Conservation (phyloP, 64 coral and sea anemone genomes). For the Trachythela sp. region DNA sequence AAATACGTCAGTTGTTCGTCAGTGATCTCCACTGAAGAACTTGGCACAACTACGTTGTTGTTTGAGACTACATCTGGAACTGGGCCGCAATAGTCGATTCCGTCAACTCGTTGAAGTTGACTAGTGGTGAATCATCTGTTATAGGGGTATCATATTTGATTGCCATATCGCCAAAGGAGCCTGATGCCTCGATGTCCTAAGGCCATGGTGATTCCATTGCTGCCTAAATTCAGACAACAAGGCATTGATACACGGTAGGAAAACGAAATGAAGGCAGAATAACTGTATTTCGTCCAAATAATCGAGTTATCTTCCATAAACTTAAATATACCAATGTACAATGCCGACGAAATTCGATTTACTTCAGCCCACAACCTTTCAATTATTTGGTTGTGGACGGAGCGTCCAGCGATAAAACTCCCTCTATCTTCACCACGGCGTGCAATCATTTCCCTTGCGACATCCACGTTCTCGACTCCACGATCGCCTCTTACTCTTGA, state of each 20-base stretch:
- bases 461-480: neutral
- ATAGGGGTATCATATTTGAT: neutral
- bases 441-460: neutral
- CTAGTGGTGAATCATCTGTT: neutral
- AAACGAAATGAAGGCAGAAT: neutral
- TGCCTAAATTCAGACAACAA: neutral
- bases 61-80: neutral
- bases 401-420: neutral
- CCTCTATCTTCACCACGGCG: neutral
- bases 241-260: neutral
- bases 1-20: neutral
- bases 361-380: neutral
- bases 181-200: neutral
- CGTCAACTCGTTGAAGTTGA: neutral
- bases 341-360: neutral
- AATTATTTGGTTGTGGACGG: neutral
- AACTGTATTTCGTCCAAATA: neutral
- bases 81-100: neutral
- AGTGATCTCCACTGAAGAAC: neutral
- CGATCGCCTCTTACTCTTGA: neutral
- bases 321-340: neutral
- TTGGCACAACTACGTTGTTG: neutral
- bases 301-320: neutral
- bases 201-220: constrained; percentile 4
- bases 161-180: neutral